Percentiles rank a stretch among this genome's conserved stretches.
These are phyloP conservation scores for Neosilurus hyrtlii DNA, from an alignment of 2,797 vertebrate genomes.

Conservation along the genomic window DNA sequence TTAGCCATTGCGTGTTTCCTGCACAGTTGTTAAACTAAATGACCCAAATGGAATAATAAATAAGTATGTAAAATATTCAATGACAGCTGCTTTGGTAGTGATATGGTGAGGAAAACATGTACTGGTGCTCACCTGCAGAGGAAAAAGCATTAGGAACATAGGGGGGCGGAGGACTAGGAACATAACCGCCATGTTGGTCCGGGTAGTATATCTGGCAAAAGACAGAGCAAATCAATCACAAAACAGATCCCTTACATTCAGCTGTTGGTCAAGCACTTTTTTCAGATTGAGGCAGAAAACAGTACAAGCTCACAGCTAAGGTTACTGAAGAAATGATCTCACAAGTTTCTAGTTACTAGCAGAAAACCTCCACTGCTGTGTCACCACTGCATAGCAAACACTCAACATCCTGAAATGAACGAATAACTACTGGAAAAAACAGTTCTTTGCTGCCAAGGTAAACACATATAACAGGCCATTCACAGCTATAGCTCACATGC, in stretches of 20 bases:
- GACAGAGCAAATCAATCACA: background rate
- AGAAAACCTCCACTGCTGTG: background rate
- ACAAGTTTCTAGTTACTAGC: background rate
- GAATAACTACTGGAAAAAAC: background rate
- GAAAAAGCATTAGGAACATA: conserved; percentile 82
- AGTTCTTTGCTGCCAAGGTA: background rate
- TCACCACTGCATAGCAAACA: background rate
- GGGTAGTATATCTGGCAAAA: conserved; percentile 79
- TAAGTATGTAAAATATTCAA: background rate
- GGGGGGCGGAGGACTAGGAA: conserved; percentile 64
- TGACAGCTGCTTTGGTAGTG: conserved; percentile 75
- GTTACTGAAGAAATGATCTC: background rate
- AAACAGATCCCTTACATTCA: background rate
- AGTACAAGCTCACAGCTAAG: background rate
- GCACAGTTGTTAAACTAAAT: background rate
- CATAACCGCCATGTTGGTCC: conserved; percentile 75
- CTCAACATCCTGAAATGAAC: background rate
- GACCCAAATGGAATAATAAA: background rate
- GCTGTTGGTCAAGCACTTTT: background rate
- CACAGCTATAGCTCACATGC: too few relatives aligned
- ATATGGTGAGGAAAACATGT: conserved; percentile 83
- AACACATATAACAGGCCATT: background rate
- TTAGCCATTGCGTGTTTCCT: too few relatives aligned
- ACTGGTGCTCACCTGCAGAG: conserved; percentile 82
- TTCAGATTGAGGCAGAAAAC: background rate